Base-by-base conservation (phyloP, 1,140 invertebrate genomes). In the Odontomachus brunneus region DNA sequence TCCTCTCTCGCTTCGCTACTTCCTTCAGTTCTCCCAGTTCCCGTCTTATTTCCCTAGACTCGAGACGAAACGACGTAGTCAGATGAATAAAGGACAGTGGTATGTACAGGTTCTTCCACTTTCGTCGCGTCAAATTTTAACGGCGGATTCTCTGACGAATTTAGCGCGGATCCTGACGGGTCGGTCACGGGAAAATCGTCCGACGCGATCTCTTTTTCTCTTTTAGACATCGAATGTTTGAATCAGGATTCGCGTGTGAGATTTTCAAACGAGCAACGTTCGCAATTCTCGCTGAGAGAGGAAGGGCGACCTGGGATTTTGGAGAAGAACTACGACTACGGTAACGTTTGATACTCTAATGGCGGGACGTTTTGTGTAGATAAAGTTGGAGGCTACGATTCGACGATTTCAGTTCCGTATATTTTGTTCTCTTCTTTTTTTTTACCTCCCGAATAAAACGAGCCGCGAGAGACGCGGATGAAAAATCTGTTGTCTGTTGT, bases 11-110 rank as follows among this genome's bases (percentile, higher is more conserved):
- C 19, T 11, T n/a, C 53, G 51, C 19, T 63, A 12, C 24, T 38
- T 59, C 4, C 22, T 48, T 66, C 22, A 19, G 49, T 53, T 38
- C 57, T 19, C 11, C 15, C 11, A 15, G 12, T 51, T 26, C 71
- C 65, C 22, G 19, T 59, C 73, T 80, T 81, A 87, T 87, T 88
- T 88, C 71, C 82, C 19, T 84, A 84, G 55, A 55, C 75, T 63
- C 75, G 71, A 66, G 53, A 19, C 59, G 82, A 57, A 87, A 82
- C 49, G 65, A 48, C 26, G 71, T 51, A 71, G 65, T 78, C 51
- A 71, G 66, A 65, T 67, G 65, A 74, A 84, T 88, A 88, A 88
- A 84, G 82, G 67, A 87, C 62, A 76, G 44, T 44, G 33, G 63
- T 83, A 57, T 19, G 62, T 76, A 63, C 24, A 49, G 26, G n/a